phyloP scores from a whole-genome alignment of 2,888 invertebrate species.

The Copidosoma aretas region DNA sequence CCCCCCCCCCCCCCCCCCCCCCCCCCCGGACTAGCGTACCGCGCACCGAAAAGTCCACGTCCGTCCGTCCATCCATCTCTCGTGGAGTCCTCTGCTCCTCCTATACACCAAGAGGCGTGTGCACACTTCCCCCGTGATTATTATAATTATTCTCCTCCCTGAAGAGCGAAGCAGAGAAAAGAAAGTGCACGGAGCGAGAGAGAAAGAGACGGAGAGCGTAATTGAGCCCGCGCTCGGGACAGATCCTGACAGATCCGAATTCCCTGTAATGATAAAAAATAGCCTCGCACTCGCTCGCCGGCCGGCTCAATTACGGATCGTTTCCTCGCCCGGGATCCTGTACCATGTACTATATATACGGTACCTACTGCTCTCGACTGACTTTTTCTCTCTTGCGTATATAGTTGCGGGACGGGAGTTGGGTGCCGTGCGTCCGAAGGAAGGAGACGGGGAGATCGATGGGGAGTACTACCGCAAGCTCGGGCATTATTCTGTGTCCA shows the following conservation, averaged over 20 bases:
- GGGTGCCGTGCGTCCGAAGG: not conserved
- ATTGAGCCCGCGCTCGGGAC: constrained; percentile 56
- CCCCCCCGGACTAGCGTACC: not conserved
- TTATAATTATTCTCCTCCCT: constrained; percentile 58
- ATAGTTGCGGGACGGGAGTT: not conserved
- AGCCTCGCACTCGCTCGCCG: constrained; percentile 41
- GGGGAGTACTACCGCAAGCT: not conserved
- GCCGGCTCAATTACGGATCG: constrained; percentile 47
- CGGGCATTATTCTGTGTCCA: constrained; percentile 11
- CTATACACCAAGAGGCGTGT: constrained; percentile 46
- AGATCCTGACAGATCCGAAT: constrained; percentile 62
- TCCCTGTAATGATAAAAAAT: constrained; percentile 60
- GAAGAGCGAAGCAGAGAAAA: constrained; percentile 10
- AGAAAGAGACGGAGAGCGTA: constrained; percentile 52
- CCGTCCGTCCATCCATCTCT: constrained; percentile 50
- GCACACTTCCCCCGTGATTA: constrained; percentile 59
- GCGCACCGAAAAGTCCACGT: constrained; percentile 48
- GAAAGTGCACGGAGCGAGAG: constrained; percentile 35
- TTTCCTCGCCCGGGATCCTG: constrained; percentile 20
- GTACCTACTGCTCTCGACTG: constrained; percentile 1
- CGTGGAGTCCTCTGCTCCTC: too few relatives aligned
- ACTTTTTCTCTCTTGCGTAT: not conserved
- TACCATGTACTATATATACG: too few relatives aligned
- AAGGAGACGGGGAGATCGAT: constrained; percentile 20
- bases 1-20: too few relatives aligned